phyloP scores from a whole-genome alignment of 2,797 vertebrate species.

The Sebastes vulpes region DNA sequence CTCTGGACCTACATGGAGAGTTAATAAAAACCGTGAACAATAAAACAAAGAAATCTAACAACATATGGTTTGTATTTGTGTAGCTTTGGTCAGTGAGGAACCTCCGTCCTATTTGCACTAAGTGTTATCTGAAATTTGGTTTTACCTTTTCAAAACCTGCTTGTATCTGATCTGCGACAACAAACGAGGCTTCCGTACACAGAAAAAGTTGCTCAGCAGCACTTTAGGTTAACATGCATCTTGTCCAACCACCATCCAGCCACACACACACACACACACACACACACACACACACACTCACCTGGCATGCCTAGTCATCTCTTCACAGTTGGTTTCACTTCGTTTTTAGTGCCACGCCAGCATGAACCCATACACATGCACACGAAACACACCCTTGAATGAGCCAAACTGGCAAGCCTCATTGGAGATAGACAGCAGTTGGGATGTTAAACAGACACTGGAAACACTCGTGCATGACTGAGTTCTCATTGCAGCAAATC shows the following conservation, averaged over 20 bases:
- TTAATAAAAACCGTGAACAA: neutral
- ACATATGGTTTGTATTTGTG: neutral
- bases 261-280: neutral
- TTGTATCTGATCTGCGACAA: neutral
- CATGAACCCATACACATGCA: constrained; percentile 39
- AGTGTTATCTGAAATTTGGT: neutral
- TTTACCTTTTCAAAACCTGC: neutral
- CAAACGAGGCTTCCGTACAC: neutral
- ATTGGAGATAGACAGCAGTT: constrained; percentile 35
- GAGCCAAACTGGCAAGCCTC: constrained; percentile 51
- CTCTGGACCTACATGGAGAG: neutral
- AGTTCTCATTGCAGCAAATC: constrained; percentile 31
- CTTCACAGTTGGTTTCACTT: constrained; percentile 60
- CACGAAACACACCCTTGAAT: constrained; percentile 1
- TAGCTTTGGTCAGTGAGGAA: neutral
- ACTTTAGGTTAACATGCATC: neutral
- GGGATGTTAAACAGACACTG: constrained; percentile 39
- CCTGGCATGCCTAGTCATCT: constrained; percentile 33
- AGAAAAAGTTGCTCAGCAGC: neutral
- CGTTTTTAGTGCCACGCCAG: constrained; percentile 41
- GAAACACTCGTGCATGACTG: constrained; percentile 27
- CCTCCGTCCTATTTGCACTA: no score
- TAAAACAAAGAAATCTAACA: neutral
- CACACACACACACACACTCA: constrained; percentile 4
- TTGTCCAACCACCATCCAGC: constrained; percentile 11